Base-by-base conservation (phyloP, 2,888 invertebrate genomes). In the Patella ulyssiponensis region DNA sequence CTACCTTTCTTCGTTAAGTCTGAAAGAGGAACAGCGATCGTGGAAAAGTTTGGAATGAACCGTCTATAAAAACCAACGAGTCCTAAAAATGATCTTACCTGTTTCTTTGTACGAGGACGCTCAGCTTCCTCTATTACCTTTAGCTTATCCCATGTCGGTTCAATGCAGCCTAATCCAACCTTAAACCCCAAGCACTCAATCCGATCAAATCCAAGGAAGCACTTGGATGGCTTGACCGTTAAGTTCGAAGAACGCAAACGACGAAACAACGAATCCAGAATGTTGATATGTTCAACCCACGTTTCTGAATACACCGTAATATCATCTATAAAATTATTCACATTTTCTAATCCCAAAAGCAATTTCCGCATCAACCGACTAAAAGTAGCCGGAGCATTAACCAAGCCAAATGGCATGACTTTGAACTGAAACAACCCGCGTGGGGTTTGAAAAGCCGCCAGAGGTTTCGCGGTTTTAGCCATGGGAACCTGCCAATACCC, bases 11-110 rank as follows among this genome's bases (percentile, higher is more conserved):
- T 76, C 3, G 77, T 76, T 0, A 86, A 69, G 3, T 71, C 58
- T 17, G 77, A 83, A 5, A 84, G 73, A 1, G 84, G 85, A 15
- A 73, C 53, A 5, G 77, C 84, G 27, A 84, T 52, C 56, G 69
- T 70, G 23, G 79, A 52, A 74, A 64, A 79, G 12, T 74, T 56
- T 3, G 79, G 79, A 27, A 77, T 78, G 52, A 72, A 76, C 14
- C 64, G 69, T 11, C 74, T 74, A 56, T 79, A 79, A 64, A 78
- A 79, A 20, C 73, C 56, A 3, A 64, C 44, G 14, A 79, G 7
- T 2, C 79, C 79, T 4, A 77, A 15, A 51, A 79, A 69, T 11
- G 77, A 69, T 27, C 74, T 20, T 15, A 77, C 52, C 56, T 74
- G 56, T n/a, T 53, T 76, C 53, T 79, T 79, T 12, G 17, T 69